Conservation (phyloP, 1,140 invertebrate genomes). For the Pseudomyrmex cubaensis region DNA sequence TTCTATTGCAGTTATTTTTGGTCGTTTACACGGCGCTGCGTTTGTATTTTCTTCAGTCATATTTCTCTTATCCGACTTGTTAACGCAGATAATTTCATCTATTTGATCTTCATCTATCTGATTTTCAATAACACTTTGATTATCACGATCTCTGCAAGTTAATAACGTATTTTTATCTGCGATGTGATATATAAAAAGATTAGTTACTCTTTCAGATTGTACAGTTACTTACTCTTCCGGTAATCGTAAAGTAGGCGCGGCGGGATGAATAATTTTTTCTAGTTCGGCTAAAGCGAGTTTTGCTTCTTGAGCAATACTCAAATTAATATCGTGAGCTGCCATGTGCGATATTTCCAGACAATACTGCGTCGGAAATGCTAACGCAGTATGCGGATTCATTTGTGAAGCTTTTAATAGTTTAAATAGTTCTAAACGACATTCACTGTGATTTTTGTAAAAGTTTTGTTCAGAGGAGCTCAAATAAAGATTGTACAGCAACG, state of each 20-base stretch:
- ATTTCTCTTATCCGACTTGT: constrained; percentile 12
- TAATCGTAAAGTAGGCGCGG: constrained; percentile 72
- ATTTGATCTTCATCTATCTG: constrained; percentile 24
- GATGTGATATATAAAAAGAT: not conserved
- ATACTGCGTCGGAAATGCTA: constrained; percentile 72
- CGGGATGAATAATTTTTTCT: constrained; percentile 79
- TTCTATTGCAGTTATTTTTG: constrained; percentile 24
- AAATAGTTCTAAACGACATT: constrained; percentile 77
- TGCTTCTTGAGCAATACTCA: constrained; percentile 73
- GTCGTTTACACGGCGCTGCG: constrained; percentile 35
- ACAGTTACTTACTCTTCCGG: constrained; percentile 58
- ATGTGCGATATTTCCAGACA: constrained; percentile 76
- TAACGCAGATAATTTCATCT: too few relatives aligned
- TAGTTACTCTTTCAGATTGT: not conserved
- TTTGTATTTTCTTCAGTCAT: constrained; percentile 33
- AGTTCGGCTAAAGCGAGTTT: constrained; percentile 69
- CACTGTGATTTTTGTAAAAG: constrained; percentile 69
- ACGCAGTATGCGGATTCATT: constrained; percentile 74
- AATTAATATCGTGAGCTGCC: constrained; percentile 73
- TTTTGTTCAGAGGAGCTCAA: constrained; percentile 60
- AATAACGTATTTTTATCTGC: constrained; percentile 26
- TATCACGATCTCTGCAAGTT: constrained; percentile 55
- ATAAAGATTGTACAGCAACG: constrained; percentile 75
- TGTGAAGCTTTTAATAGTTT: constrained; percentile 72
- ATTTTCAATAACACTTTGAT: constrained; percentile 38